Conservation (phyloP, 2,888 invertebrate species). For the Diaprepes abbreviatus region DNA sequence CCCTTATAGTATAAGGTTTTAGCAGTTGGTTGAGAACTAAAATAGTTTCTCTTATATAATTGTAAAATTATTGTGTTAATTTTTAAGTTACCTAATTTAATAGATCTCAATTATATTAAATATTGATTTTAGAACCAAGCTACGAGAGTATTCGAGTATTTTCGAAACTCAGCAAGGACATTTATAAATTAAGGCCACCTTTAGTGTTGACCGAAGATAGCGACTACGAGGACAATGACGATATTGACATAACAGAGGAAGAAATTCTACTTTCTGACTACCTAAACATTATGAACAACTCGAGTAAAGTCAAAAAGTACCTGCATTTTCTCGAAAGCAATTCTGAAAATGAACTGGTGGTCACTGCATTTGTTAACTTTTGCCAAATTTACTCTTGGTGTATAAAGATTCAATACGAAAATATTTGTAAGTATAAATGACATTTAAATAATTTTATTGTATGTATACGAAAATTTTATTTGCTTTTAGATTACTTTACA, state of each 20-base stretch:
- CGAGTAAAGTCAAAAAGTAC: slow-evolving; percentile 67
- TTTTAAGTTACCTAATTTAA: no score
- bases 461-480: neutral
- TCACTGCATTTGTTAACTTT: slow-evolving; percentile 69
- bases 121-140: slow-evolving; percentile 66
- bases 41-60: no score
- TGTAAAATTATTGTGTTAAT: no score
- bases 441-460: no score
- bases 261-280: slow-evolving; percentile 63
- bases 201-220: slow-evolving; percentile 68
- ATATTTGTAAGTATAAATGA: slow-evolving; percentile 76
- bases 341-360: slow-evolving; percentile 60
- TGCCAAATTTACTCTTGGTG: slow-evolving; percentile 88
- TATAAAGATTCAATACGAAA: slow-evolving; percentile 87
- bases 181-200: slow-evolving; percentile 63
- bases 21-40: no score
- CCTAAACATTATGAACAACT: slow-evolving; percentile 62
- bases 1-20: no score
- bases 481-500: slow-evolving; percentile 51
- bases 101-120: no score
- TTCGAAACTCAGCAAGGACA: slow-evolving; percentile 67
- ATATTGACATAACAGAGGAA: slow-evolving; percentile 67
- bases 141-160: slow-evolving; percentile 73
- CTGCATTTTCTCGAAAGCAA: slow-evolving; percentile 68
- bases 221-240: slow-evolving; percentile 72